These are phyloP conservation scores for Drosophila saltans DNA, from an alignment of 1,140 invertebrate genomes.

Conservation along the genomic window DNA sequence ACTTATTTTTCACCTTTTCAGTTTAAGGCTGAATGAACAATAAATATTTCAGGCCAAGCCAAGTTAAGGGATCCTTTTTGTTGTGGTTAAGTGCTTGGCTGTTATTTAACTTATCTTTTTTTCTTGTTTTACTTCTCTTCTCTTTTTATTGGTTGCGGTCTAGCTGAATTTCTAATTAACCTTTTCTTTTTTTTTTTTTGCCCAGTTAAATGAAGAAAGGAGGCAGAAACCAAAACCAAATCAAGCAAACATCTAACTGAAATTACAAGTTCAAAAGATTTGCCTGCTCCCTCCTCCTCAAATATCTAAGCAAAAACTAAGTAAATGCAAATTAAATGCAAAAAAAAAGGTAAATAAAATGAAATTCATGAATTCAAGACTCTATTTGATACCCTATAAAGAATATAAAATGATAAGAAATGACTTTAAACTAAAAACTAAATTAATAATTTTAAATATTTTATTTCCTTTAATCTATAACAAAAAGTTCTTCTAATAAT, in stretches of 20 bases:
- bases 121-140: no score
- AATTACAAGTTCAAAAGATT: conserved; percentile 42
- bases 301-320: conserved; percentile 31
- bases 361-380: not conserved
- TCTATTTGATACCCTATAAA: conserved; percentile 2
- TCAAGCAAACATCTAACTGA: conserved; percentile 37
- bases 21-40: conserved; percentile 2
- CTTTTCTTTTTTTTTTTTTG: conserved; percentile 23
- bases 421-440: no score
- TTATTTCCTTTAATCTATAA: no score
- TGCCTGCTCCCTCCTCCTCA: not conserved
- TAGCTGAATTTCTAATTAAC: conserved; percentile 67
- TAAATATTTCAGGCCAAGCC: conserved; percentile 15
- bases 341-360: not conserved
- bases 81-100: conserved; percentile 55
- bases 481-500: no score
- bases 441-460: no score
- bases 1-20: conserved; percentile 44
- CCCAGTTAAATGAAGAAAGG: conserved; percentile 38
- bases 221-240: conserved; percentile 31
- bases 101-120: conserved; percentile 19
- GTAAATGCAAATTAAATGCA: conserved; percentile 43
- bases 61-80: conserved; percentile 35
- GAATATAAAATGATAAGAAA: not conserved
- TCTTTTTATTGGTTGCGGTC: conserved; percentile 31